phyloP scores from a whole-genome alignment of 2,888 invertebrate species.

The Scaptomyza tumidula region DNA sequence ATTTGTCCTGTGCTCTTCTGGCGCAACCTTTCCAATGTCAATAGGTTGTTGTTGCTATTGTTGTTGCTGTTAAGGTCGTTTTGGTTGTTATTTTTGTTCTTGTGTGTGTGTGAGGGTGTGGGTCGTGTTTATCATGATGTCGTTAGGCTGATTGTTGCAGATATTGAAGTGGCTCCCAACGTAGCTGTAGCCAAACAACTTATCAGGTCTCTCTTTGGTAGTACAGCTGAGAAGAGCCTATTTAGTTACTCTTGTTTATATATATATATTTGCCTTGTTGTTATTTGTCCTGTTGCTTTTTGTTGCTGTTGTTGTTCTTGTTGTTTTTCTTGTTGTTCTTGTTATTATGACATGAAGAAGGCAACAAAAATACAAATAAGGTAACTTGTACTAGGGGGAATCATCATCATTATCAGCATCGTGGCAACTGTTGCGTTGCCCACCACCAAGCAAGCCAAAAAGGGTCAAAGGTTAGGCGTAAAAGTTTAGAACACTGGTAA shows the following conservation, averaged over 20 bases:
- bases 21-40: slow-evolving; percentile 68
- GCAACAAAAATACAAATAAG: slow-evolving; percentile 24
- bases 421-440: slow-evolving; percentile 61
- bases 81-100: slow-evolving; percentile 16
- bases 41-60: slow-evolving; percentile 46
- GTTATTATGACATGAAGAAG: slow-evolving; percentile 61
- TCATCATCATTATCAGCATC: slow-evolving; percentile 48
- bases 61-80: slow-evolving; percentile 15
- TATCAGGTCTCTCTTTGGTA: slow-evolving; percentile 26
- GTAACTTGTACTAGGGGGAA: slow-evolving; percentile 11
- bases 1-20: slow-evolving; percentile 36
- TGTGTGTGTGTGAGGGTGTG: slow-evolving; percentile 4
- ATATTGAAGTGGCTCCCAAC: slow-evolving; percentile 37
- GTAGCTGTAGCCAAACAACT: slow-evolving; percentile 31
- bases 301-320: slow-evolving; percentile 10
- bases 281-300: slow-evolving; percentile 9
- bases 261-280: slow-evolving; percentile 61
- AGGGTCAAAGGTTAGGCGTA: slow-evolving; percentile 27
- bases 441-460: slow-evolving; percentile 16
- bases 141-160: slow-evolving; percentile 63
- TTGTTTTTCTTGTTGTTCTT: slow-evolving; percentile 24
- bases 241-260: slow-evolving; percentile 65
- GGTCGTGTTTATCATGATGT: slow-evolving; percentile 65
- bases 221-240: slow-evolving; percentile 22
- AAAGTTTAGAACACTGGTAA: slow-evolving; percentile 26